Evolutionary conservation across 2,888 invertebrate genomes (phyloP).

Genomic region (Cantharis lateralis): DNA sequence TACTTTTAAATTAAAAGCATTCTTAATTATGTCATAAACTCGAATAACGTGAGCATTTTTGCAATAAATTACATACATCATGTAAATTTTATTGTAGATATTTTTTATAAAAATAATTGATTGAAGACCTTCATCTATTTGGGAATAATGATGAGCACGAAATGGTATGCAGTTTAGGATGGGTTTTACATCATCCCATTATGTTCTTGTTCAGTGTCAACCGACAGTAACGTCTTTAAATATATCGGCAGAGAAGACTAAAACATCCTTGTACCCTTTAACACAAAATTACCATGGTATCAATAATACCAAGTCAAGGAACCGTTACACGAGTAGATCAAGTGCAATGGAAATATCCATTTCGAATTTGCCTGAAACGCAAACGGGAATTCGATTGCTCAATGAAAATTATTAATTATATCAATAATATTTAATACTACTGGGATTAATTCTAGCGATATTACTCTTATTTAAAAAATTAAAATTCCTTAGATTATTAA

Average conservation of each 20-base stretch:
- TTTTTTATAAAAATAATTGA: conserved; percentile 11
- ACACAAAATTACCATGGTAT: not conserved
- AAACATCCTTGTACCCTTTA: not conserved
- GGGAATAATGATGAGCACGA: conserved; percentile 22
- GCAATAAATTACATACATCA: not conserved
- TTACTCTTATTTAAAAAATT: not conserved
- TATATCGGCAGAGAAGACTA: not conserved
- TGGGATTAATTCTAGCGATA: not conserved
- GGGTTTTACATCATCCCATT: conserved; percentile 16
- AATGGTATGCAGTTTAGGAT: conserved; percentile 24
- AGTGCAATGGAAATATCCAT: not conserved
- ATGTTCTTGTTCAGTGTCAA: conserved; percentile 20
- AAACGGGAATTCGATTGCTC: not conserved
- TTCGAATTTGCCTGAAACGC: not conserved
- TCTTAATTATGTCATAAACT: not conserved
- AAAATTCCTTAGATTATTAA: not conserved
- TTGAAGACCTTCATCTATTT: conserved; percentile 30
- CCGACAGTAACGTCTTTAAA: not conserved
- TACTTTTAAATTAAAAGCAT: not conserved
- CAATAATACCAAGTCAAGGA: not conserved
- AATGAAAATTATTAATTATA: not conserved
- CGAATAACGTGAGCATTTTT: not conserved
- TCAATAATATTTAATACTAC: not conserved
- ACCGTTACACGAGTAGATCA: not conserved
- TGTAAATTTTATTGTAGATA: conserved; percentile 7